Evolutionary conservation across 2,797 vertebrate genomes (phyloP), one percentile per base, ranked within the genome.

Genomic region (Cichlasoma orientale): DNA sequence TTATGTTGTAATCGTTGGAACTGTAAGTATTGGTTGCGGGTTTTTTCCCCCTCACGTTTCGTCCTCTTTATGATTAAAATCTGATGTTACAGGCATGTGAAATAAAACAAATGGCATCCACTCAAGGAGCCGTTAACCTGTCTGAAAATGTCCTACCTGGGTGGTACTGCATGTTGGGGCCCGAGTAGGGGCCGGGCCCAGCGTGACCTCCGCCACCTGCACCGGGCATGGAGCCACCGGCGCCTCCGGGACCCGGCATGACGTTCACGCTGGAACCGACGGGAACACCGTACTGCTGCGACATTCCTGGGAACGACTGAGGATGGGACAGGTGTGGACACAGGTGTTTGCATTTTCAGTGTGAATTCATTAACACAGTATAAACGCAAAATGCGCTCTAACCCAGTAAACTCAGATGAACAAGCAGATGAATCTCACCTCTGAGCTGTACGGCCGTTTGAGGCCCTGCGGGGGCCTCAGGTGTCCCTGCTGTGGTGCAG

Each of bases 401-500:
- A 61, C 33, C 38, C 7, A 0, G 36, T 23, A 61, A 41, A 36
- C 58, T 61, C 44, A 47, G 44, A 6, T 47, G 21, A 61, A 0
- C n/a, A n/a, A 61, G 58, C 58, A 61, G 13, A 13, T 0, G 68
- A 54, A n/a, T 9, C 73, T 94, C 78, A 97, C 97, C 95, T 98
- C 97, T 0, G 73, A 91, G 75, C 92, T 95, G 87, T 97, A 98
- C 0, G 95, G 87, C 7, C 97, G 95, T 86, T 98, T 98, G 10
- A 98, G 93, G 5, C 95, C 94, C 77, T 97, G 97, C 0, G 95
- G 95, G 27, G 92, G 89, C 57, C 94, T 84, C 50, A 91, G 76
- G 36, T 96, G 96, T 7, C 95, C 93, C 61, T 96, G 96, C 86
- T 97, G 97, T 0, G 90, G 85, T 55, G 92, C 93, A 0, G 94